Conservation (phyloP, 2,797 vertebrate species). For the Zenarchopterus dispar region DNA sequence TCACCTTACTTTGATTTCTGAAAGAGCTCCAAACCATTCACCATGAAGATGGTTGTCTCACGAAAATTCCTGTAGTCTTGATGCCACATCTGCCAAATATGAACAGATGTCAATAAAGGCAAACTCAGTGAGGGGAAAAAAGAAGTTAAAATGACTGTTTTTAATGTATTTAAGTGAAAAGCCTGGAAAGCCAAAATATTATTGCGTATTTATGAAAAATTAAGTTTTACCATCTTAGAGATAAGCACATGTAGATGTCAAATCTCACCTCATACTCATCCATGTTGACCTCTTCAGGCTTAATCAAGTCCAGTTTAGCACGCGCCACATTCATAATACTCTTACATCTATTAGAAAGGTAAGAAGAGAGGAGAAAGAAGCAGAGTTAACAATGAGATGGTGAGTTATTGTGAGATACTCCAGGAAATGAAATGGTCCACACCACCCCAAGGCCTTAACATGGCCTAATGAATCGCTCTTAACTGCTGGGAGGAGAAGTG, state of each 20-base stretch:
- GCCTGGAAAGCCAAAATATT: too few relatives aligned
- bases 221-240: background rate
- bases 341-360: constrained; percentile 85
- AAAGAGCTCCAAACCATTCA: constrained; percentile 93
- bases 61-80: constrained; percentile 94
- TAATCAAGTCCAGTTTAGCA: constrained; percentile 96
- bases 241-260: background rate
- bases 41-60: constrained; percentile 92
- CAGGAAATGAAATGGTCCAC: constrained; percentile 65
- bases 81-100: constrained; percentile 90
- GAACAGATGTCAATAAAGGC: constrained; percentile 6
- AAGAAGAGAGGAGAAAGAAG: constrained; percentile 33
- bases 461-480: constrained; percentile 80
- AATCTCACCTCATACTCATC: constrained; percentile 94
- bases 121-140: too few relatives aligned
- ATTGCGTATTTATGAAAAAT: too few relatives aligned
- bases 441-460: constrained; percentile 65
- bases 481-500: constrained; percentile 79
- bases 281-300: constrained; percentile 96
- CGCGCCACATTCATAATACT: constrained; percentile 98
- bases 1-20: constrained; percentile 90
- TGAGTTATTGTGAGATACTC: constrained; percentile 70
- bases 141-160: background rate
- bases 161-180: background rate
- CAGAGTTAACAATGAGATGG: constrained; percentile 44